Conservation (phyloP, 2,113 vertebrate genomes). For the Astur gentilis region DNA sequence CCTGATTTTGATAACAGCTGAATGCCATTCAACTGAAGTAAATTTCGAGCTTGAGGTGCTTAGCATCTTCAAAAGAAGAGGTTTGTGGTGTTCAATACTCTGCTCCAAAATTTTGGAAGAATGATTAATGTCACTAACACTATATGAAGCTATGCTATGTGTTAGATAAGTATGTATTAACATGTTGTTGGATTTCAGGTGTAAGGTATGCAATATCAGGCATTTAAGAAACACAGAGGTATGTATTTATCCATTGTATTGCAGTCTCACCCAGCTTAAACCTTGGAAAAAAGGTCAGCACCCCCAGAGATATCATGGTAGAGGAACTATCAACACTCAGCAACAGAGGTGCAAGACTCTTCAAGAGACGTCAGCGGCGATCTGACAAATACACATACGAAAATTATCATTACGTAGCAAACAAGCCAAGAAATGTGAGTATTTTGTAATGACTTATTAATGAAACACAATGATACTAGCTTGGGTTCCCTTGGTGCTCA, state of each 20-base stretch:
- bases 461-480: background rate
- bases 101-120: background rate
- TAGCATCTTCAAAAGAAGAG: background rate
- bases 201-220: background rate
- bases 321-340: slow-evolving; percentile 89
- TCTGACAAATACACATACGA: slow-evolving; percentile 96
- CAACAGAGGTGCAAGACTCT: slow-evolving; percentile 92
- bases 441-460: background rate
- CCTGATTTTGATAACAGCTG: background rate
- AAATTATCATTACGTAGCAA: slow-evolving; percentile 81
- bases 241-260: slow-evolving; percentile 28
- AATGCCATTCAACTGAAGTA: background rate
- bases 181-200: background rate
- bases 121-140: background rate
- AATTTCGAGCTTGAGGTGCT: background rate
- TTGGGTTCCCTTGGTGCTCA: background rate
- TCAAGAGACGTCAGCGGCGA: slow-evolving; percentile 93
- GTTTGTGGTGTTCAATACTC: background rate
- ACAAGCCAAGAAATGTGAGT: slow-evolving; percentile 82
- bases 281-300: slow-evolving; percentile 89
- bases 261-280: slow-evolving; percentile 79
- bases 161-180: background rate
- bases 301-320: slow-evolving; percentile 94
- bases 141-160: background rate
- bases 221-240: background rate